Percentiles rank a stretch among this genome's conserved stretches.
Evolutionary conservation across 30 jellyfish, hydroid and myxozoan genomes (phyloP).

Genomic region (Sanderia malayensis): DNA sequence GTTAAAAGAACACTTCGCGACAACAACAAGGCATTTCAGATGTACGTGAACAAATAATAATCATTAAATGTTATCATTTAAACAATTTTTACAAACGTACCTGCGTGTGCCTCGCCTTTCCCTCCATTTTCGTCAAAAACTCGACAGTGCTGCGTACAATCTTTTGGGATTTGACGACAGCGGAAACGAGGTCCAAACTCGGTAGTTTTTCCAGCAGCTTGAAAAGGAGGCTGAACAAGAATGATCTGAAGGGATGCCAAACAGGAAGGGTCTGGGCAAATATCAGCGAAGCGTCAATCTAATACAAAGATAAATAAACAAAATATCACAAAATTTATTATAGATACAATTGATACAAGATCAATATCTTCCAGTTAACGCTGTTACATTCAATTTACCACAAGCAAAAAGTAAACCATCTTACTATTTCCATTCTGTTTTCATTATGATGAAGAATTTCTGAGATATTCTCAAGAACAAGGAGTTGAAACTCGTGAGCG

Average conservation of each 20-base stretch:
- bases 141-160: not conserved
- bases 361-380: too few species aligned
- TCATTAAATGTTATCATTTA: too few species aligned
- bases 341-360: too few species aligned
- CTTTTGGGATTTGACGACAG: not conserved
- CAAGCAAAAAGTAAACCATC: too few species aligned
- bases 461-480: not conserved
- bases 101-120: conserved; percentile 12
- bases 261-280: conserved; percentile 7
- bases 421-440: too few species aligned
- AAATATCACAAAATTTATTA: too few species aligned
- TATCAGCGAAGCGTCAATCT: conserved; percentile 4
- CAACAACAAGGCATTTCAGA: too few species aligned
- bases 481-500: not conserved
- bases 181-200: not conserved
- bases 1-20: too few species aligned
- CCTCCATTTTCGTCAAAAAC: not conserved
- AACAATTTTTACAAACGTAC: not conserved
- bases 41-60: too few species aligned
- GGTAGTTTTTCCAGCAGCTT: conserved; percentile 15
- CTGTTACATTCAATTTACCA: too few species aligned
- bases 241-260: conserved; percentile 10
- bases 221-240: conserved; percentile 18
- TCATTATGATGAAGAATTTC: not conserved
- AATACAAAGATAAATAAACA: not conserved